Evolutionary conservation across 2,113 vertebrate species (phyloP), one percentile per base, ranked within the genome.

Genomic region (Hemichromis elongatus): DNA sequence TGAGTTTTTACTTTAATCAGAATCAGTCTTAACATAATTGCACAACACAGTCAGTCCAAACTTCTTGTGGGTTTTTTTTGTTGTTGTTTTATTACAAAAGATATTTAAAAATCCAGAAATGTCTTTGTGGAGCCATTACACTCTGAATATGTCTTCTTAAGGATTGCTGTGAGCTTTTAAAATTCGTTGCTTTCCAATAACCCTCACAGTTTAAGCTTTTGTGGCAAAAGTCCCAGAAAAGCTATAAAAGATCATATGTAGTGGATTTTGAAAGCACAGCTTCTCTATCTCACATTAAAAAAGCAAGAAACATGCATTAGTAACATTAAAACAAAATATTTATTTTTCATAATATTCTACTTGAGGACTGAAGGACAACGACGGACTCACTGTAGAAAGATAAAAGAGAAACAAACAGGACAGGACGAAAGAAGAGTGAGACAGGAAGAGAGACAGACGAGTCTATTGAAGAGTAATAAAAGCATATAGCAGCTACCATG

Each of bases 401-500:
- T 24, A 80, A 54, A 42, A 52, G 50, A 77, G 26, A 85, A 50
- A 59, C 19, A 12, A 86, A 45, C 37, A 55, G 9, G 57, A 91
- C 26, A 75, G 37, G 84, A 61, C 42, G 45, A 87, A 66, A 77
- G 12, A 28, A 63, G 14, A 84, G 80, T 59, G 12, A 59, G 59
- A 63, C 21, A 86, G 28, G 78, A 45, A 85, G 42, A 16, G 68
- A 73, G 66, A 87, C 56, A 82, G 37, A 70, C 16, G 1, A 50
- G 70, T 50, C 42, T 75, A 12, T 16, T 16, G 53, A 50, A 59
- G 86, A 33, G 56, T 73, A 68, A 70, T 89, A n/a, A 80, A 93
- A 92, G 85, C 78, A 86, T 90, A 90, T 89, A 89, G 90, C 88
- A 84, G 93, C 94, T 92, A 89, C 94, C 87, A 94, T 94, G 86